Conservation (phyloP, 1,140 invertebrate genomes). For the Eumaeus atala region DNA sequence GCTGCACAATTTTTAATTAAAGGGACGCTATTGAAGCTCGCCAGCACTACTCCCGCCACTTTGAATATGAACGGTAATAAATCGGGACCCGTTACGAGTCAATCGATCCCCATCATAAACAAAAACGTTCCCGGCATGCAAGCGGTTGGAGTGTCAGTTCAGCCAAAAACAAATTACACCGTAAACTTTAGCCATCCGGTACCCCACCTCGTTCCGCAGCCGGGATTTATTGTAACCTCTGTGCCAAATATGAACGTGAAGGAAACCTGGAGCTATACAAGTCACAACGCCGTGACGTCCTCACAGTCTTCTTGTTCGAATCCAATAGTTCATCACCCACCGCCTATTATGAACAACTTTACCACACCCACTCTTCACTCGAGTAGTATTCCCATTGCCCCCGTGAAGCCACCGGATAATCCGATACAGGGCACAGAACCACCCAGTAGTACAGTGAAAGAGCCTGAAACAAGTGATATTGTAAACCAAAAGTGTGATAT, state of each 20-base stretch:
- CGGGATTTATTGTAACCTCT: conserved; percentile 69
- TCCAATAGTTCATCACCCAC: conserved; percentile 53
- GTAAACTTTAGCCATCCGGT: conserved; percentile 66
- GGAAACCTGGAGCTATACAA: conserved; percentile 66
- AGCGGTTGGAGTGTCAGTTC: conserved; percentile 57
- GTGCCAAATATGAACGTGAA: conserved; percentile 72
- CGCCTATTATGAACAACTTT: conserved; percentile 46
- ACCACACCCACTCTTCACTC: conserved; percentile 50
- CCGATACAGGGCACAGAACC: conserved; percentile 64
- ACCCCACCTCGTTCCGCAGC: conserved; percentile 50
- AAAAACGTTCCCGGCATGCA: conserved; percentile 55
- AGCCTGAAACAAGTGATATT: conserved; percentile 48
- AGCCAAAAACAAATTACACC: conserved; percentile 62
- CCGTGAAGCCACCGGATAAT: conserved; percentile 66
- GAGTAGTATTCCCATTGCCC: conserved; percentile 65
- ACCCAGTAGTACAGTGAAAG: conserved; percentile 63
- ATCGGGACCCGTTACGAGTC: conserved; percentile 44
- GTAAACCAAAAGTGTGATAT: conserved; percentile 61
- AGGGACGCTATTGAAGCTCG: conserved; percentile 67
- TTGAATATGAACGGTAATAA: conserved; percentile 50
- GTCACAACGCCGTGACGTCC: conserved; percentile 44
- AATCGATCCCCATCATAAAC: conserved; percentile 54
- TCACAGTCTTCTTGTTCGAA: conserved; percentile 53
- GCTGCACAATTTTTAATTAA: conserved; percentile 66
- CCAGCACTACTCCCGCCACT: conserved; percentile 50